Evolutionary conservation across 2,888 invertebrate species (phyloP), one percentile per base, ranked within the genome.

Genomic region (Chrysina gloriosa): DNA sequence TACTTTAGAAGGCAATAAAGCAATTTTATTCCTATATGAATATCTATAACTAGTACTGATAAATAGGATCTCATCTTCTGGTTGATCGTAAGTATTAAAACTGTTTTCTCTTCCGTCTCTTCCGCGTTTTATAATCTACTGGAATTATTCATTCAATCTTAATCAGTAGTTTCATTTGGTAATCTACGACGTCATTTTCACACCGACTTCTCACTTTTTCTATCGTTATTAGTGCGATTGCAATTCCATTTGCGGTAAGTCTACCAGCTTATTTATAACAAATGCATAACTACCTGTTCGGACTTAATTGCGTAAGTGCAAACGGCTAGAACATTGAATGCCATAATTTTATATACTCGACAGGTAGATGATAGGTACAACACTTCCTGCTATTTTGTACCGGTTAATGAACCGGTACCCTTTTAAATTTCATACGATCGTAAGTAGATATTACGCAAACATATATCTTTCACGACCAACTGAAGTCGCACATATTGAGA

Each of bases 381-480:
- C 21, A 47, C 47, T 47, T 47, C 47, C 47, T 47, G 47, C 23
- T 21, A 47, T 47, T 47, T 47, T 14, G 6, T 19, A 21, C 21
- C 23, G 47, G 23, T 23, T 47, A 47, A 47, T 7, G 21, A 19
- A 19, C 19, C 47, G 21, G 19, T 19, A 47, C 23, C 9, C 47
- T 21, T 47, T 47, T 47, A 19, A 19, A 47, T 47, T 47, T 19
- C 47, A 47, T 47, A 21, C 9, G 21, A 9, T 23, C 47, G n/a
- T 47, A 47, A 47, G 21, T 7, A 23, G 9, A 19, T 34, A n/a
- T n/a, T n/a, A 5, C 34, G 34, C 36, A 36, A 14, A 14, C n/a
- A 36, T 36, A 36, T 11, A 11, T 36, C 36, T 36, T 14, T 11
- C 5, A 14, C 14, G 36, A n/a, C n/a, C 14, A 36, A 36, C 36